phyloP scores from a whole-genome alignment of 1,140 invertebrate species.

The Aphelenchoides besseyi region DNA sequence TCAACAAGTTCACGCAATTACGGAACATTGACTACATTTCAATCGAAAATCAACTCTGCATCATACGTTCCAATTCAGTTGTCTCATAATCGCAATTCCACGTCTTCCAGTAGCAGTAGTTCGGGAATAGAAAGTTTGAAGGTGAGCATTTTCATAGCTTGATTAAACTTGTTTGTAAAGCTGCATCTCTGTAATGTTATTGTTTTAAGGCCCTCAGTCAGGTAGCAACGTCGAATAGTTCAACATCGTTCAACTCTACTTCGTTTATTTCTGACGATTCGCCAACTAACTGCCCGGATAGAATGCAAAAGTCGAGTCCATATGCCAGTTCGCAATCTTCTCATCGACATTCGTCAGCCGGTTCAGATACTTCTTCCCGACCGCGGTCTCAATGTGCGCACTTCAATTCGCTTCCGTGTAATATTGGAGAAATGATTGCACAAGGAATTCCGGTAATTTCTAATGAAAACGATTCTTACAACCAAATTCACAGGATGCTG shows the following conservation, averaged over 20 bases:
- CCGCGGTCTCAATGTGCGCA: slow-evolving; percentile 8
- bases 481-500: slow-evolving; percentile 72
- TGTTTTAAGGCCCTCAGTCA: slow-evolving; percentile 16
- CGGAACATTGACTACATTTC: slow-evolving; percentile 7
- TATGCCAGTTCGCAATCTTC: not conserved
- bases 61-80: not conserved
- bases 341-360: slow-evolving; percentile 10
- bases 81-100: slow-evolving; percentile 39
- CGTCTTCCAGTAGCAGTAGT: slow-evolving; percentile 41
- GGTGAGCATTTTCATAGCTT: slow-evolving; percentile 24
- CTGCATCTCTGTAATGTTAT: not conserved
- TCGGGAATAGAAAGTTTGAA: slow-evolving; percentile 45
- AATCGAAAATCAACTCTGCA: not conserved
- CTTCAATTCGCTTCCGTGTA: not conserved
- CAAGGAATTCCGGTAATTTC: slow-evolving; percentile 67
- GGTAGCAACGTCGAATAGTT: slow-evolving; percentile 30
- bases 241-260: slow-evolving; percentile 9
- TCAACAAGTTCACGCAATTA: slow-evolving; percentile 24
- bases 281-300: not conserved
- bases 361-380: not conserved
- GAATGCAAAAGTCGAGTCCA: not conserved
- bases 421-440: slow-evolving; percentile 68
- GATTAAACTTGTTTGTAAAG: not conserved
- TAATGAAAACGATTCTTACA: not conserved
- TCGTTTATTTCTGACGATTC: not conserved